These are phyloP conservation scores for Cercopithecus hamlyni DNA, from an alignment of 2,797 vertebrate species.

Conservation along the genomic window DNA sequence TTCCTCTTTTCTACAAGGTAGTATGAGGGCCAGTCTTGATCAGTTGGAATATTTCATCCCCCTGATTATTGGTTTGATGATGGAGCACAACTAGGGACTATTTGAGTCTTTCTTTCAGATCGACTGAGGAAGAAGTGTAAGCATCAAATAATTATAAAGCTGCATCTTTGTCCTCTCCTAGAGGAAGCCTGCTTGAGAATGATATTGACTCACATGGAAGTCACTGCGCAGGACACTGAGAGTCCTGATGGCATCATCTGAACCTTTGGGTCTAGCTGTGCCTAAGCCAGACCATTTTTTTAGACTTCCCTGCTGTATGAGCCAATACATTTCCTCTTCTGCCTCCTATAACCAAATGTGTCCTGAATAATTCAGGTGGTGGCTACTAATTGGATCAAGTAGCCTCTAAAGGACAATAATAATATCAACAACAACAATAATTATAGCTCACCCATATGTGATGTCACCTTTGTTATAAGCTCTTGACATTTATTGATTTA, in stretches of 20 bases:
- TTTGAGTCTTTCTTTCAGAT: not conserved
- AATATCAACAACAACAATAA: not conserved
- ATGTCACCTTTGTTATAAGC: not conserved
- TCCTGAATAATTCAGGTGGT: not conserved
- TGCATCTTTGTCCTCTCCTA: not conserved
- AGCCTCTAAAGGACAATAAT: not conserved
- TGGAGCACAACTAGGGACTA: not conserved
- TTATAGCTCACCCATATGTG: not conserved
- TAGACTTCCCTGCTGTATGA: not conserved
- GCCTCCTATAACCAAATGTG: not conserved
- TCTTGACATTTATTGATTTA: not conserved
- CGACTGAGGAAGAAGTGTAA: not conserved
- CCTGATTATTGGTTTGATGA: not conserved
- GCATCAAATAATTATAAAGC: not conserved
- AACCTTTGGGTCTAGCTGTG: not conserved
- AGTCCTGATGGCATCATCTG: not conserved
- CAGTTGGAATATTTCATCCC: not conserved
- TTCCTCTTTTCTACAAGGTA: slow-evolving; percentile 1
- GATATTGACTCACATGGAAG: not conserved
- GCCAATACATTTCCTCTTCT: not conserved
- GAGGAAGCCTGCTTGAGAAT: not conserved
- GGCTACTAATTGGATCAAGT: not conserved
- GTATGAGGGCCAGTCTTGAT: not conserved
- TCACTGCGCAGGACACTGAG: not conserved
- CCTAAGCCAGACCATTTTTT: not conserved